Evolutionary conservation across 2,888 invertebrate species (phyloP).

Genomic region (Dolichomitus sp.): DNA sequence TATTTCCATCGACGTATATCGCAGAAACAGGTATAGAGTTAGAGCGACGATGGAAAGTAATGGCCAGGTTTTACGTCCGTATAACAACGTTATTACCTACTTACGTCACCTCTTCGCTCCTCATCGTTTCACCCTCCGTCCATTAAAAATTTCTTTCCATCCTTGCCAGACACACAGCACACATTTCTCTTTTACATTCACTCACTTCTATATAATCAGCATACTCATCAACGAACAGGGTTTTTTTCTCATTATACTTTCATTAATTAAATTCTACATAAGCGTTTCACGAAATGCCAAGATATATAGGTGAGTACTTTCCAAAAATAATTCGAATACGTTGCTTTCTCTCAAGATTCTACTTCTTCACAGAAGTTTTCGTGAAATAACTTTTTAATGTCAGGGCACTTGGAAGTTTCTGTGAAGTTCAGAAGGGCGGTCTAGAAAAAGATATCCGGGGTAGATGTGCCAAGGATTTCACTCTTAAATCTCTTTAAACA

Average conservation of each 20-base stretch:
- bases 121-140: background rate
- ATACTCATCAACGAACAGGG: background rate
- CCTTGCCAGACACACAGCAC: background rate
- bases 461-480: too few relatives aligned
- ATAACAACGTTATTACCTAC: conserved; percentile 63
- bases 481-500: too few relatives aligned
- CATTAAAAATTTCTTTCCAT: conserved; percentile 27
- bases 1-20: conserved; percentile 29
- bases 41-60: conserved; percentile 55
- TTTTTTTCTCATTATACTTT: background rate
- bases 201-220: background rate
- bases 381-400: too few relatives aligned
- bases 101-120: conserved; percentile 38
- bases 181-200: background rate
- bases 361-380: too few relatives aligned
- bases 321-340: too few relatives aligned
- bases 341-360: too few relatives aligned
- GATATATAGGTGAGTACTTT: too few relatives aligned
- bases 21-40: conserved; percentile 3
- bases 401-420: too few relatives aligned
- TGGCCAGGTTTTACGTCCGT: conserved; percentile 52
- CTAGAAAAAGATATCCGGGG: too few relatives aligned
- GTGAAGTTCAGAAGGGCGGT: too few relatives aligned
- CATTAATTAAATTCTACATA: background rate
- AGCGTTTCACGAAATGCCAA: too few relatives aligned